Conservation (phyloP, 2,113 vertebrate species). For the Sterna hirundo region DNA sequence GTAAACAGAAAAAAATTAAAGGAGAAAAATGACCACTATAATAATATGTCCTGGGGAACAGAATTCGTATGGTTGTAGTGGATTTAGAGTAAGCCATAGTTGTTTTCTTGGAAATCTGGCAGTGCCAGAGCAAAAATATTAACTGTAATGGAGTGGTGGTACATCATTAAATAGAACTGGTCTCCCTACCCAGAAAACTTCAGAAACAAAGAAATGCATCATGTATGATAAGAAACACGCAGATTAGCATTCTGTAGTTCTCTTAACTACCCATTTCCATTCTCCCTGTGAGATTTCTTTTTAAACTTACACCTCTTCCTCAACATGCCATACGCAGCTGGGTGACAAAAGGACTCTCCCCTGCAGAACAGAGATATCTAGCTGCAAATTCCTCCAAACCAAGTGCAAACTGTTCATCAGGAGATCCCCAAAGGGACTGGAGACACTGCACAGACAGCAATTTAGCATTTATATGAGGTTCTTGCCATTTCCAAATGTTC, state of each 20-base stretch:
- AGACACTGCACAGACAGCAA: neutral
- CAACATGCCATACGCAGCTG: neutral
- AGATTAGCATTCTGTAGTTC: neutral
- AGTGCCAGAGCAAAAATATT: neutral
- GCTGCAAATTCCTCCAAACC: neutral
- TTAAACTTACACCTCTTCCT: neutral
- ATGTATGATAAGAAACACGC: fast-evolving
- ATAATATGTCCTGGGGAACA: neutral
- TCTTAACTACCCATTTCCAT: neutral
- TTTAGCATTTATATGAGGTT: neutral
- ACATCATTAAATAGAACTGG: neutral
- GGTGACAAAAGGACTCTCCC: neutral
- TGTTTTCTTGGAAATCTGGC: neutral
- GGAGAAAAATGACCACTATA: neutral
- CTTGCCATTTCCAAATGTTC: neutral
- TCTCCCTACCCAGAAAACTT: neutral
- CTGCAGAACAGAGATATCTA: neutral
- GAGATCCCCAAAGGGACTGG: neutral
- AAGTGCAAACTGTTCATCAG: neutral
- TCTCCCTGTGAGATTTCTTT: neutral
- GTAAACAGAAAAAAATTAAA: neutral
- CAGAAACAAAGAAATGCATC: neutral
- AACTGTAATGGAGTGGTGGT: neutral
- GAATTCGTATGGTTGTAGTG: neutral
- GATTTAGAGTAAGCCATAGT: neutral